These are phyloP conservation scores for Pantherophis guttatus DNA, from an alignment of 2,113 vertebrate genomes.

Conservation along the genomic window DNA sequence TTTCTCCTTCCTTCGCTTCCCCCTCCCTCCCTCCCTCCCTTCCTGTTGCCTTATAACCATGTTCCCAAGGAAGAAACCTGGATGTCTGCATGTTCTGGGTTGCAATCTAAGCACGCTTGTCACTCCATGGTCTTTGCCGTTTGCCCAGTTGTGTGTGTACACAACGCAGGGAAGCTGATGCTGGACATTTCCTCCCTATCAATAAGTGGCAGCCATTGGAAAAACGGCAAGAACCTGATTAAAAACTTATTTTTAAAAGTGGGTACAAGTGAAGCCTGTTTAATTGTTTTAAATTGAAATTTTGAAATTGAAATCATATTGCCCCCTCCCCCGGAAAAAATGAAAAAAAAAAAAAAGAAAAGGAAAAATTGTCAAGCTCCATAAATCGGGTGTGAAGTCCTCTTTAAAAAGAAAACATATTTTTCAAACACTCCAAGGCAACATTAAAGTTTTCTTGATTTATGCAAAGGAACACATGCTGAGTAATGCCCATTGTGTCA, in stretches of 20 bases:
- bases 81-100: not conserved
- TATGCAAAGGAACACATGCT: not conserved
- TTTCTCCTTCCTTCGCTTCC: too few species aligned
- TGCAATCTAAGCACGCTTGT: not conserved
- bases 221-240: not conserved
- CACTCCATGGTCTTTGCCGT: not conserved
- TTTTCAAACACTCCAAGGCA: accelerated
- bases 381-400: not conserved
- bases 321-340: too few species aligned
- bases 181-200: not conserved
- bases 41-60: not conserved
- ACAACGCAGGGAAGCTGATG: not conserved
- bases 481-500: not conserved
- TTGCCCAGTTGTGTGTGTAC: not conserved
- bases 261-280: not conserved
- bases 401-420: too few species aligned
- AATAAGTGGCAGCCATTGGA: not conserved
- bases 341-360: not conserved
- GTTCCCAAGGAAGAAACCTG: accelerated
- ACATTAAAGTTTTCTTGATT: not conserved
- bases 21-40: accelerated
- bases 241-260: not conserved
- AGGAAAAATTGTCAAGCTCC: slow-evolving; percentile 1
- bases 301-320: not conserved
- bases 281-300: not conserved